A percentile compares a stretch with the other conserved stretches of the same genome.
phyloP scores from a whole-genome alignment of 1,140 invertebrate genomes.

The Proctacanthus coquilletti region DNA sequence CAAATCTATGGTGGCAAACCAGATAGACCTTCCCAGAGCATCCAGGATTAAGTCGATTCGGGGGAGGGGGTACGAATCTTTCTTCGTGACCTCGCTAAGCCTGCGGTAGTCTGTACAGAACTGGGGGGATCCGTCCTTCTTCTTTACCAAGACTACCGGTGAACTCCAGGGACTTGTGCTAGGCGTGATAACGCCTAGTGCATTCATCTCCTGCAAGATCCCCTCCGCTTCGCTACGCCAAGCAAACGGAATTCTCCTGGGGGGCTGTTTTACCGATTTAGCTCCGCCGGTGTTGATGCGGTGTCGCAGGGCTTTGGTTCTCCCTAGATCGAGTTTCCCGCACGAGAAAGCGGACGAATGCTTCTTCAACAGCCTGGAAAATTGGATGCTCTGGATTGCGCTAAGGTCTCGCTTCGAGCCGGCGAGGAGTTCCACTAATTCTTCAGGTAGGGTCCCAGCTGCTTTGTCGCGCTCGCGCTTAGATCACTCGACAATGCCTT shows the following conservation, averaged over 20 bases:
- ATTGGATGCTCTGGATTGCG: too few species aligned
- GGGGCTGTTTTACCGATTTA: slow-evolving; percentile 3
- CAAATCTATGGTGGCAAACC: slow-evolving; percentile 5
- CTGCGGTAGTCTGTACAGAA: slow-evolving; percentile 16
- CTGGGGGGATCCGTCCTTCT: slow-evolving; percentile 22
- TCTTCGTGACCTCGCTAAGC: slow-evolving; percentile 21
- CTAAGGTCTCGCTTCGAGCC: too few species aligned
- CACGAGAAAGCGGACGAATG: too few species aligned
- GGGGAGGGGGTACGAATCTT: slow-evolving; percentile 33
- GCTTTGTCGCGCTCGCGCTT: too few species aligned
- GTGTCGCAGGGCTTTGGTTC: slow-evolving; percentile 3
- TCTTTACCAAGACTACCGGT: slow-evolving; percentile 33
- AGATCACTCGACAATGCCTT: too few species aligned
- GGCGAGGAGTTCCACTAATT: too few species aligned
- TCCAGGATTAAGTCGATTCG: slow-evolving; percentile 22
- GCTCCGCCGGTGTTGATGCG: slow-evolving; percentile 8
- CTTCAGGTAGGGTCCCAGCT: too few species aligned
- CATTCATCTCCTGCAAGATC: neutral
- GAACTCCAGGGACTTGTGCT: slow-evolving; percentile 30
- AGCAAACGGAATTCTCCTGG: neutral
- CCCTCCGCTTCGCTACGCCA: neutral
- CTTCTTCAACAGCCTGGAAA: too few species aligned
- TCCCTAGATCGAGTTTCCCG: too few species aligned
- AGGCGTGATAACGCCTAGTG: slow-evolving; percentile 7
- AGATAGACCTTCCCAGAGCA: neutral